Percentiles rank a stretch among this genome's conserved stretches.
Conservation (phyloP, 1,140 invertebrate species). For the Aphelinus certus region DNA sequence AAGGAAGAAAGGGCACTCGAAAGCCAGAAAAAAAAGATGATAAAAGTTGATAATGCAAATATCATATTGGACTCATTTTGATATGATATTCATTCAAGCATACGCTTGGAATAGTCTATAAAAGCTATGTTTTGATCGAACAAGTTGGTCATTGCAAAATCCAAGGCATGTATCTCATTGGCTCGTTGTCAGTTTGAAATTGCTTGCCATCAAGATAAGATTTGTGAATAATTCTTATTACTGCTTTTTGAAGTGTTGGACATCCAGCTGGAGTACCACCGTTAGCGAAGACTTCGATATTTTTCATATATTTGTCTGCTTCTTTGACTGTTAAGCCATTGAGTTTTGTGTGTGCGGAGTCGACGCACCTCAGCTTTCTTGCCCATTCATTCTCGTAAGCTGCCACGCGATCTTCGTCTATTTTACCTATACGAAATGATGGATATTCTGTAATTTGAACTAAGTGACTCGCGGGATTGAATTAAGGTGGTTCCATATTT, state of each 20-base stretch:
- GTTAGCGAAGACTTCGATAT: background rate
- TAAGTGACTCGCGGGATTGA: background rate
- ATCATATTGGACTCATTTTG: background rate
- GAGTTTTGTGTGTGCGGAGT: slow-evolving; percentile 11
- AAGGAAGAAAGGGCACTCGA: no score
- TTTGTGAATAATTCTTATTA: background rate
- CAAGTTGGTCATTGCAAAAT: background rate
- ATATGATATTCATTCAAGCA: background rate
- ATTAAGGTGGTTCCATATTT: no score
- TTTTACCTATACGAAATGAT: background rate
- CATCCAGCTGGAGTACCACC: background rate
- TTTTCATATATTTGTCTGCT: background rate
- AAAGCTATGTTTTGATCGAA: background rate
- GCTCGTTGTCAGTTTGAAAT: background rate
- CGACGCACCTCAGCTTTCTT: background rate
- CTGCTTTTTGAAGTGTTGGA: background rate
- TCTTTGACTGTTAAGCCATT: background rate
- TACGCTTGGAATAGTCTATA: background rate
- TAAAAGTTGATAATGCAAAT: no score
- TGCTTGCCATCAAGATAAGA: background rate
- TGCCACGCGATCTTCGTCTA: slow-evolving; percentile 13
- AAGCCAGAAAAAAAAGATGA: no score
- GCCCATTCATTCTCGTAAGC: slow-evolving; percentile 15
- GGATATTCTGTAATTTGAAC: no score
- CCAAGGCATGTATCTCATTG: background rate